These are phyloP conservation scores for Lycia hirtaria DNA, from an alignment of 2,888 invertebrate species.

Conservation along the genomic window DNA sequence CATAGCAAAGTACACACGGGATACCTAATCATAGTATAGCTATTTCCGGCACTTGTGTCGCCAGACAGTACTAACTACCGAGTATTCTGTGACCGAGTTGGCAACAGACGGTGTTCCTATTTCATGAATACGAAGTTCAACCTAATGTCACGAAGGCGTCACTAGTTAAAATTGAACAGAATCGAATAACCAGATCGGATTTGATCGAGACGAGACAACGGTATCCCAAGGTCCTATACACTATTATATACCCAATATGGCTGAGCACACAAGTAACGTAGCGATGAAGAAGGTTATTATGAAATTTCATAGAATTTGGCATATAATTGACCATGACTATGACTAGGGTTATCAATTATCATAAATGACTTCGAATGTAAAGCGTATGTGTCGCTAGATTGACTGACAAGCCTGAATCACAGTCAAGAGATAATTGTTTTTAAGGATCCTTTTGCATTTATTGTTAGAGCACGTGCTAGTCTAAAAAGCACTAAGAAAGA, in stretches of 20 bases:
- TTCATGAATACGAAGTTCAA: conserved; percentile 75
- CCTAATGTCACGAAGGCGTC: conserved; percentile 55
- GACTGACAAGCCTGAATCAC: too few species aligned
- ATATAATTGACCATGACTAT: neutral
- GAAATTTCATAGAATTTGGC: conserved; percentile 2
- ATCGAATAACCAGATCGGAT: conserved; percentile 22
- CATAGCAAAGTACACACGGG: conserved; percentile 11
- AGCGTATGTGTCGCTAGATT: too few species aligned
- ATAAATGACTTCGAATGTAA: too few species aligned
- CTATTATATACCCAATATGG: conserved; percentile 3
- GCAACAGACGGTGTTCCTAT: conserved; percentile 65
- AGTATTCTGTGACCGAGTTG: conserved; percentile 57
- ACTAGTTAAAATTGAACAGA: conserved; percentile 40
- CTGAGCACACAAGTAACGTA: neutral
- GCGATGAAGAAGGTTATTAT: neutral
- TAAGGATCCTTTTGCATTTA: too few species aligned
- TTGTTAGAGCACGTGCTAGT: too few species aligned
- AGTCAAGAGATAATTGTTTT: too few species aligned
- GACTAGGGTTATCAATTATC: too few species aligned
- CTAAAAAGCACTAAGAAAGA: too few species aligned
- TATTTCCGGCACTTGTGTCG: conserved; percentile 74
- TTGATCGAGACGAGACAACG: neutral
- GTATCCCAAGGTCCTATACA: conserved; percentile 14
- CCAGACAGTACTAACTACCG: conserved; percentile 40
- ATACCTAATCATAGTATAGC: conserved; percentile 38